These are phyloP conservation scores for Haliclona indistincta DNA, from an alignment of 37 sponge, comb jelly and placozoan species.

Conservation along the genomic window DNA sequence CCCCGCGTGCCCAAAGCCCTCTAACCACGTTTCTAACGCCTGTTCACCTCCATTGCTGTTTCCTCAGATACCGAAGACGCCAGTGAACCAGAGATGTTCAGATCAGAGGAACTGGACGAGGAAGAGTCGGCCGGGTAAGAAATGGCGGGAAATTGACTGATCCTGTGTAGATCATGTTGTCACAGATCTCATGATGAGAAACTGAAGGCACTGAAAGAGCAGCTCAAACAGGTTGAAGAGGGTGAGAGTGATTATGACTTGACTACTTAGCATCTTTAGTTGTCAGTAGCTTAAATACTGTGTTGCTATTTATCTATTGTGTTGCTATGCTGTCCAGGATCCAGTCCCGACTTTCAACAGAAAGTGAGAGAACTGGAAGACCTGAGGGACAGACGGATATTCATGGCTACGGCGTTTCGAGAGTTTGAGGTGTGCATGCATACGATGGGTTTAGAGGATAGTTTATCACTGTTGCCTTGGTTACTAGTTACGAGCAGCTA, in stretches of 20 bases:
- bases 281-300: neutral
- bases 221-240: slow-evolving; percentile 52
- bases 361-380: slow-evolving; percentile 25
- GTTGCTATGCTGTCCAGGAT: slow-evolving; percentile 16
- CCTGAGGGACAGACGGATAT: slow-evolving; percentile 43
- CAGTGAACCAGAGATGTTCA: slow-evolving; percentile 76
- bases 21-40: no score
- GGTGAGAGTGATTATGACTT: slow-evolving; percentile 37
- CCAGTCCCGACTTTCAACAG: slow-evolving; percentile 46
- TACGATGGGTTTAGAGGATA: no score
- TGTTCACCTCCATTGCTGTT: neutral
- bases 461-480: neutral
- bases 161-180: neutral
- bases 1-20: no score
- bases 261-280: neutral
- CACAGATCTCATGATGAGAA: slow-evolving; percentile 60
- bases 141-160: slow-evolving; percentile 29
- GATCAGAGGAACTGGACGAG: slow-evolving; percentile 28
- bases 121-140: no score
- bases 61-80: slow-evolving; percentile 83
- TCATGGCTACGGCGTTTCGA: slow-evolving; percentile 47
- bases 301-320: neutral
- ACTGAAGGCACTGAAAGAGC: slow-evolving; percentile 25
- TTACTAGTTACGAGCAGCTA: slow-evolving; percentile 21
- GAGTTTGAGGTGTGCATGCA: slow-evolving; percentile 40